Evolutionary conservation across 2,888 invertebrate species (phyloP).

Genomic region (Agonopterix subpropinquella): DNA sequence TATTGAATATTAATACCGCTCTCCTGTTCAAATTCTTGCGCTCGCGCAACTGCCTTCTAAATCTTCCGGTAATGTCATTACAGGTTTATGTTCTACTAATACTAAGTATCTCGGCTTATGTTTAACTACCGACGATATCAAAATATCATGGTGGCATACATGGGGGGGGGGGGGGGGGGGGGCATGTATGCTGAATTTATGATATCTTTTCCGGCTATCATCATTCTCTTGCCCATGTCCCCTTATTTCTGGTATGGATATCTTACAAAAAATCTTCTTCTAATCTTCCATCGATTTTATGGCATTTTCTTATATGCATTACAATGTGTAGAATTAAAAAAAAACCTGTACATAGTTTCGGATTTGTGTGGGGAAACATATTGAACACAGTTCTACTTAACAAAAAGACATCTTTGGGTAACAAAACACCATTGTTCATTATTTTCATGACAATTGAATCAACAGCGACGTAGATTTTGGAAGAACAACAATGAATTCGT

Average conservation of each 20-base stretch:
- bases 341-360: background rate
- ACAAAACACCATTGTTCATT: background rate
- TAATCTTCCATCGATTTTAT: background rate
- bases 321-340: background rate
- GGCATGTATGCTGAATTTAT: background rate
- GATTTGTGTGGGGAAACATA: too few relatives aligned
- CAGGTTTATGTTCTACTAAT: too few relatives aligned
- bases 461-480: background rate
- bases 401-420: background rate
- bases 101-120: too few relatives aligned
- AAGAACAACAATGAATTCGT: constrained; percentile 17
- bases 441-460: background rate
- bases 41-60: too few relatives aligned
- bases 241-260: background rate
- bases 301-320: background rate
- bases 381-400: background rate
- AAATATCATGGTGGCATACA: too few relatives aligned
- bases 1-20: background rate
- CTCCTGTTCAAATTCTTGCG: too few relatives aligned
- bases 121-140: too few relatives aligned
- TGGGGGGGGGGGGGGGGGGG: too few relatives aligned
- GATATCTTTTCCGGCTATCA: background rate
- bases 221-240: too few relatives aligned
- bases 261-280: background rate
- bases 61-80: too few relatives aligned